Base-by-base conservation (phyloP, 2,888 invertebrate species). In the Phytoseiulus persimilis region DNA sequence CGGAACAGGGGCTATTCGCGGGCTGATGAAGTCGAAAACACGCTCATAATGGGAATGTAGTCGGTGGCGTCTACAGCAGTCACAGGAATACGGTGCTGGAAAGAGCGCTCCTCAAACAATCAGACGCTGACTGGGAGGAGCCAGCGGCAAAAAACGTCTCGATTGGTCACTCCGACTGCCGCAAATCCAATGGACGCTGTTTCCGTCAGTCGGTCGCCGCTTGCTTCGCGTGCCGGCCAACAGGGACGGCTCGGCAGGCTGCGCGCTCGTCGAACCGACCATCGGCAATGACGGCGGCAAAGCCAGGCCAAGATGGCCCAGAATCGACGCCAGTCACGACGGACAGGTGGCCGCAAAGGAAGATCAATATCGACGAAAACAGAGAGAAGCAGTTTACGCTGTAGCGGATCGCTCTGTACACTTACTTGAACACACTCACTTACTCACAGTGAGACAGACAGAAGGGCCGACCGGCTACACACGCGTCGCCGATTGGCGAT, bases 101-200 rank as follows among this genome's bases (percentile, higher is more conserved):
- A 65, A 65, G 65, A 65, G 65, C 65, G 65, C 65, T 14, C 28
- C 65, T 65, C 65, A 28, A 65, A 65, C 65, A 23, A 65, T 28
- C 65, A 65, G 28, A 65, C 65, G 65, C 65, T 65, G 14, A 28
- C 65, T 65, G 65, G 65, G 65, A 65, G 65, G 65, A 65, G 65
- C 65, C 65, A 65, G 65, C 65, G 65, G 65, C 65, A 65, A 65
- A 65, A 65, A 65, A 65, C 65, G 65, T 65, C 65, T 65, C 65
- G 65, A 65, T 65, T 65, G 65, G 65, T 65, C 65, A 65, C 65
- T 65, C 14, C 65, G 65, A 65, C 65, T 65, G 65, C 65, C 23
- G 65, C 65, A 65, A 65, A 65, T 65, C 65, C 65, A 65, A 65
- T 65, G 23, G 65, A 65, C 65, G 65, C 18, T 65, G 65, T 65